Evolutionary conservation across 64 coral and sea anemone species (phyloP), one percentile per base, ranked within the genome.

Genomic region (Pachyseris speciosa): DNA sequence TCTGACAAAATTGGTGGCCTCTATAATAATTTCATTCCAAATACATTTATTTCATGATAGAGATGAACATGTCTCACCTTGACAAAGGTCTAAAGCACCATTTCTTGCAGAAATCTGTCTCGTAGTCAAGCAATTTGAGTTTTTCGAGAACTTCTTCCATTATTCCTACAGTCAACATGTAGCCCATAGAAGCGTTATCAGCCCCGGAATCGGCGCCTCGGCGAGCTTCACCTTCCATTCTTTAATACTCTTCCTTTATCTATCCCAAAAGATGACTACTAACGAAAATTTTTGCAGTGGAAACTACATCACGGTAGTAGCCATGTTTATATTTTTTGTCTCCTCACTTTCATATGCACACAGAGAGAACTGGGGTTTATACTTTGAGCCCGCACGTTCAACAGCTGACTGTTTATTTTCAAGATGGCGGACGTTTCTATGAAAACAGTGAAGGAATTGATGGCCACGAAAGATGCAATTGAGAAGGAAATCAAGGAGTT

Each of bases 71-170:
- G 6, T 37, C 9, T 64, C 84, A 99, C 97, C 97, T 92, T 58
- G 93, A 93, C 9, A 99, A 69, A 49, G 90, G 78, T 76, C 97
- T 77, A 86, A 99, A 99, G 16, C 94, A 86, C 67, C 95, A 81
- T 25, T 64, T 49, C 84, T 95, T 95, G 69, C 97, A 95, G 63
- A 99, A 99, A 2, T 99, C 86, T 15, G 61, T 93, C 22, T 95
- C 97, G 86, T 93, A 99, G 50, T 93, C 84, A 17, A 99, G 67
- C 51, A 99, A 50, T 83, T 99, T 99, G 64, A 99, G 87, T 87
- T 99, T 99, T 68, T 99, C 97, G 19, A 95, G 78, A 77, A 95
- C 80, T 42, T 99, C 97, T 93, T 99, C 97, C 97, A 99, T 99
- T 55, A 86, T 70, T 24, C 93, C 94, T n/a, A 99, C 86, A 12